phyloP scores from a whole-genome alignment of 1,140 invertebrate genomes.

The Drosophila tsacasi region DNA sequence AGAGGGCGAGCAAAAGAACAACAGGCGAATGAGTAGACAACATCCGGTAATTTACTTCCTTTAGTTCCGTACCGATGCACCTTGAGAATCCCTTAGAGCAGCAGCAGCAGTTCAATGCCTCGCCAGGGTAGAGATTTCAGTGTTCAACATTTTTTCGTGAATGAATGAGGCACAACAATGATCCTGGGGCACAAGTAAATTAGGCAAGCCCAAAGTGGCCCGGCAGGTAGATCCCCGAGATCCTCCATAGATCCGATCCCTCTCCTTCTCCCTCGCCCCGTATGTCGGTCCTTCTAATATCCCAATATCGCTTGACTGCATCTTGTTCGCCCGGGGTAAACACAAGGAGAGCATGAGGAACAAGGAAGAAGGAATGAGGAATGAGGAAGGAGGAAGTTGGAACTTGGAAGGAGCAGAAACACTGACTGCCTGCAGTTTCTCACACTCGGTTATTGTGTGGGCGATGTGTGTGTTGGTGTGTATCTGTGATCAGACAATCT shows the following conservation, averaged over 20 bases:
- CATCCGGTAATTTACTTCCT: conserved; percentile 85
- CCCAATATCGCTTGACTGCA: conserved; percentile 73
- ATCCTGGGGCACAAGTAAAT: conserved; percentile 72
- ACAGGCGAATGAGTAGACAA: conserved; percentile 83
- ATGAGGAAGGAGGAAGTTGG: conserved; percentile 11
- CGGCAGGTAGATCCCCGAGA: conserved; percentile 58
- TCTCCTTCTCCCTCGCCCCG: not conserved
- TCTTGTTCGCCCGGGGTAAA: conserved; percentile 53
- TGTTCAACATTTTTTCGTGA: conserved; percentile 55
- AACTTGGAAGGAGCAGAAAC: conserved; percentile 16
- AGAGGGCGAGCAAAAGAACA: conserved; percentile 57
- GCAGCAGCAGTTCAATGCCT: conserved; percentile 30
- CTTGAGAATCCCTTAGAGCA: conserved; percentile 42
- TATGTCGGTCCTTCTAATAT: conserved; percentile 67
- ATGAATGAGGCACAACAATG: conserved; percentile 65
- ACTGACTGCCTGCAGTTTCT: conserved; percentile 67
- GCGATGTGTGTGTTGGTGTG: conserved; percentile 34
- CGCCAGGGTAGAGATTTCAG: conserved; percentile 34
- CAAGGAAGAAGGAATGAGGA: conserved; percentile 36
- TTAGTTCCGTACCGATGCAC: conserved; percentile 78
- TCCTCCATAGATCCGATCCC: conserved; percentile 17
- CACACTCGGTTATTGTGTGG: conserved; percentile 71
- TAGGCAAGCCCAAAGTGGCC: conserved; percentile 81
- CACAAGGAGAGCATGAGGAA: conserved; percentile 12
- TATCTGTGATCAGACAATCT: conserved; percentile 59